phyloP scores from a whole-genome alignment of 2,888 invertebrate species.

The Zygothrica quintamaculata region DNA sequence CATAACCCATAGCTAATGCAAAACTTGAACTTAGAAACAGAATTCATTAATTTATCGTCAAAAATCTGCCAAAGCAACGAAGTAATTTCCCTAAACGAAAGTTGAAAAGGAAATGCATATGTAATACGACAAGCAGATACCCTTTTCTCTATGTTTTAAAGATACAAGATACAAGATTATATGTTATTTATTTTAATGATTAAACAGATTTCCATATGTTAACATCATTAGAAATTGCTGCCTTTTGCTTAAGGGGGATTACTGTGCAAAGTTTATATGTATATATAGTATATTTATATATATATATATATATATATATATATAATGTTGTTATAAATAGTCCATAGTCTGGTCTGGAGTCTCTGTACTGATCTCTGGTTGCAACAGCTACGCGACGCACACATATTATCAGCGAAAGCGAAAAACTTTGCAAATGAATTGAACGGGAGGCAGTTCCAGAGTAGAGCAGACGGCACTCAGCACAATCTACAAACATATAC shows the following conservation, averaged over 20 bases:
- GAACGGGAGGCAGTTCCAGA: slow-evolving; percentile 39
- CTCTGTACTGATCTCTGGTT: not conserved
- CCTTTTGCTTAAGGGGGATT: no score
- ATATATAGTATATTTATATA: not conserved
- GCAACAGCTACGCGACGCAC: slow-evolving; percentile 33
- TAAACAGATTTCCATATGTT: no score
- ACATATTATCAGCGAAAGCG: slow-evolving; percentile 72
- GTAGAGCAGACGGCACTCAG: slow-evolving; percentile 49
- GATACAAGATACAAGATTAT: no score
- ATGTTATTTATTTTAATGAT: no score
- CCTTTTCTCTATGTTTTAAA: slow-evolving; percentile 8
- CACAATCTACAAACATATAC: slow-evolving; percentile 19
- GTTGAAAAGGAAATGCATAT: slow-evolving; percentile 58
- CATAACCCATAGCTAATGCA: slow-evolving; percentile 35
- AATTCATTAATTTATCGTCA: slow-evolving; percentile 72
- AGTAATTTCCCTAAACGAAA: slow-evolving; percentile 58
- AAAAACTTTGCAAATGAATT: slow-evolving; percentile 41
- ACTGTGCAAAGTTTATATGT: no score
- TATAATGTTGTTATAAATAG: slow-evolving; percentile 30
- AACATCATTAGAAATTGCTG: no score
- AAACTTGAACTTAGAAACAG: slow-evolving; percentile 52
- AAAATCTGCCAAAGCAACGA: slow-evolving; percentile 25
- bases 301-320: slow-evolving; percentile 11
- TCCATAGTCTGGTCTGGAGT: no score
- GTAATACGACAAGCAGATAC: slow-evolving; percentile 3